Base-by-base conservation (phyloP, 2,797 vertebrate genomes). In the Lepus townsendii region DNA sequence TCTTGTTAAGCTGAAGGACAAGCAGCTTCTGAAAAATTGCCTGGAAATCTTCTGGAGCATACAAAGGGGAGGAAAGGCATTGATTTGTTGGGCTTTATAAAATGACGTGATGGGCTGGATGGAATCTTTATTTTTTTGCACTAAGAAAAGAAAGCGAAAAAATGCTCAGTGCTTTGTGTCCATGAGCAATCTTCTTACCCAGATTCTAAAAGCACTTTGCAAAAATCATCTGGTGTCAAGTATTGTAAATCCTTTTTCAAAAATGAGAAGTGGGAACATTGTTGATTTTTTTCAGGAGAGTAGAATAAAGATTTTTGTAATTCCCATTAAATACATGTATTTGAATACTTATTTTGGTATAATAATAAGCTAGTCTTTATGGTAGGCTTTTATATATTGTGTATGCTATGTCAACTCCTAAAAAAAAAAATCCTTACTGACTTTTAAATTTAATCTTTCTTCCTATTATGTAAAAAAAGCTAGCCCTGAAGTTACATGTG, bases 391-490 rank as follows among this genome's bases (percentile, higher is more conserved):
- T 95, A 90, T 69, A 63, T 82, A 90, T 93, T 88, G 68, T 88
- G 11, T 11, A n/a, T 85, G 47, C 65, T 63, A 60, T 86, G 38
- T 76, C 65, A 97, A 76, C 47, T 87, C 32, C 35, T n/a, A 82
- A 94, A 11, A 94, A 60, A 71, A 19, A 79, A 90, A 78, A 63
- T 17, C 83, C n/a, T 77, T 54, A 63, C 77, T 82, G 72, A 71
- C 85, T 96, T 96, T 87, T 87, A 97, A 95, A 88, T 88, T 82
- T 93, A 92, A 32, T 75, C 7, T 92, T 65, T 93, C 42, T 94
- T 20, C 27, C n/a, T 54, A 80, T 14, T 35, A 22, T 30, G 5
- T 68, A 75, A 92, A 90, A 84, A 78, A 90, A 84, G 20, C 30
- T 88, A 78, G n/a, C 19, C 42, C 13, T 38, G 10, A 68, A 71